Percentiles rank a stretch among this genome's conserved stretches.
Conservation (phyloP, 2,888 invertebrate species). For the Clepsis dumicolana region DNA sequence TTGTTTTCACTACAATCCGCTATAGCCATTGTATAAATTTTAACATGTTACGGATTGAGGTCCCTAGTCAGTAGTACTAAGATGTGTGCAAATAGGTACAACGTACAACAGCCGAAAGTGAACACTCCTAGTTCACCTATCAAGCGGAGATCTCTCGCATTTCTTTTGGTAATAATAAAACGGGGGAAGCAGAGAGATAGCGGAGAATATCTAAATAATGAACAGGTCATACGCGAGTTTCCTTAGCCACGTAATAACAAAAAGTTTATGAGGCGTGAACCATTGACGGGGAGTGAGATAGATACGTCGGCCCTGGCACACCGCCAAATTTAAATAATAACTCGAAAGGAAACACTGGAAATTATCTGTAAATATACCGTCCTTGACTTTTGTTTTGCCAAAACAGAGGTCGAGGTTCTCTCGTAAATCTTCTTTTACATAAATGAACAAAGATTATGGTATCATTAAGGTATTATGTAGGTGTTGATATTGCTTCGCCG, state of each 20-base stretch:
- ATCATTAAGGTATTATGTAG: constrained; percentile 34
- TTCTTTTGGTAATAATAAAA: constrained; percentile 4
- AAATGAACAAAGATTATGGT: constrained; percentile 39
- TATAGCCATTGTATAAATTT: no score
- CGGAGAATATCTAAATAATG: constrained; percentile 31
- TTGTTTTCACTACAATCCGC: no score
- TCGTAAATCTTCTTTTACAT: constrained; percentile 36
- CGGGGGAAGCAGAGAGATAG: constrained; percentile 12
- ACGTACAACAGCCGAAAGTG: neutral
- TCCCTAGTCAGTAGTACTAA: neutral
- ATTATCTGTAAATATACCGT: constrained; percentile 48
- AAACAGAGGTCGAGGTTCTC: constrained; percentile 30
- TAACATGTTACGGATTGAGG: no score
- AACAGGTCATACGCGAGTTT: constrained; percentile 40
- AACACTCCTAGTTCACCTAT: neutral
- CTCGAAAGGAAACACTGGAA: constrained; percentile 46
- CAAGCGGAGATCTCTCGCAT: neutral
- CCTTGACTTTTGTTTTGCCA: constrained; percentile 47
- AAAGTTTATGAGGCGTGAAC: constrained; percentile 53
- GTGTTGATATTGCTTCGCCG: constrained; percentile 23
- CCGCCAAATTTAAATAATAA: constrained; percentile 54
- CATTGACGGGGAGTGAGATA: constrained; percentile 49
- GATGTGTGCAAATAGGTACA: neutral
- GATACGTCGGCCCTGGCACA: constrained; percentile 48
- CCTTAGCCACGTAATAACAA: constrained; percentile 46